phyloP scores from a whole-genome alignment of 2,888 invertebrate species.

The Epinotia brunnichana region DNA sequence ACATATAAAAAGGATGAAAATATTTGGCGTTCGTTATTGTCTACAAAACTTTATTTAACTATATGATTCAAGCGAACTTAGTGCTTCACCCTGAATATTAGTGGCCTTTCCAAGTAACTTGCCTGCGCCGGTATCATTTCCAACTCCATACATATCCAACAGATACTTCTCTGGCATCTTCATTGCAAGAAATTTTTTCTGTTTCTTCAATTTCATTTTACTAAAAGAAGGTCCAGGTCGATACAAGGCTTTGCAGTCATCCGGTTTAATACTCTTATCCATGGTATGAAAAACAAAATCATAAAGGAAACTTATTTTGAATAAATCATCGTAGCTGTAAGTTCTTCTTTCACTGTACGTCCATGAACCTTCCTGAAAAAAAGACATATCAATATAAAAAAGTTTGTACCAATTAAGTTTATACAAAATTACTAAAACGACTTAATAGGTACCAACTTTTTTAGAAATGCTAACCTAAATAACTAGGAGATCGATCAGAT shows the following conservation, averaged over 20 bases:
- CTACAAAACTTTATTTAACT: too few relatives aligned
- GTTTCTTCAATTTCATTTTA: background rate
- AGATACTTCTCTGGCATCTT: conserved; percentile 7
- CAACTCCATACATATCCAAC: background rate
- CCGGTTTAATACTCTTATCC: conserved; percentile 1
- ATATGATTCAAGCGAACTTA: conserved; percentile 5
- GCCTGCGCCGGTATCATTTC: background rate
- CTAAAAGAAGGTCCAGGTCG: conserved; percentile 16
- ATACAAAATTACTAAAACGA: too few relatives aligned
- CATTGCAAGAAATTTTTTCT: background rate
- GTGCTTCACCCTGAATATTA: background rate
- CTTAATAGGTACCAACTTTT: too few relatives aligned
- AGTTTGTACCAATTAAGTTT: too few relatives aligned
- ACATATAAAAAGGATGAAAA: too few relatives aligned
- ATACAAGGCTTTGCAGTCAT: conserved; percentile 10
- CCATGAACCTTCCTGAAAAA: background rate
- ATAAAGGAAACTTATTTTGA: background rate
- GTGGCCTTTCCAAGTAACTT: background rate
- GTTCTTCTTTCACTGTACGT: background rate
- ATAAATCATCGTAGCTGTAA: background rate
- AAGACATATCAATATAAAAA: too few relatives aligned
- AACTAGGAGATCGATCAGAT: too few relatives aligned
- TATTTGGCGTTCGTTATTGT: too few relatives aligned
- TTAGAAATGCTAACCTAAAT: too few relatives aligned
- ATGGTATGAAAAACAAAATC: too few relatives aligned